phyloP scores from a whole-genome alignment of 2,888 invertebrate species.

The Drosophila atripex region DNA sequence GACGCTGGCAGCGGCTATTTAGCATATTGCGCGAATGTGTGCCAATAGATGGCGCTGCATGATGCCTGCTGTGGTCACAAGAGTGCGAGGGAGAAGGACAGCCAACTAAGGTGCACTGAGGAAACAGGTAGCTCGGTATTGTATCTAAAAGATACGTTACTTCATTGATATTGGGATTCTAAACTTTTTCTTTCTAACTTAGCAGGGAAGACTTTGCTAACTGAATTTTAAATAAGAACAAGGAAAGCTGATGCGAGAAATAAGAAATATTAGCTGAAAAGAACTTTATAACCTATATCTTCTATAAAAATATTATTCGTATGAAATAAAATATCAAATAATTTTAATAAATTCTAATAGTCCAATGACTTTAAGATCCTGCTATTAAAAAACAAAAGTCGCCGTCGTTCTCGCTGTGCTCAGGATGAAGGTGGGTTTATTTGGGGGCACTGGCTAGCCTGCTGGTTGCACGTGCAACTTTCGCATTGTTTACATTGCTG shows the following conservation, averaged over 20 bases:
- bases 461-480: slow-evolving; percentile 71
- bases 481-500: slow-evolving; percentile 69
- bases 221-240: neutral
- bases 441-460: slow-evolving; percentile 25
- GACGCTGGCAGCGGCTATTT: slow-evolving; percentile 58
- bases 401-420: slow-evolving; percentile 12
- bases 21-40: slow-evolving; percentile 74
- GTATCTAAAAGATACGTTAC: slow-evolving; percentile 2
- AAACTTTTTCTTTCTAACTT: neutral
- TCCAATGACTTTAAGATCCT: neutral
- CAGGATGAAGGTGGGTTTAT: neutral
- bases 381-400: neutral
- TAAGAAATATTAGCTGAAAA: no score
- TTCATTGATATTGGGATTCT: neutral
- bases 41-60: slow-evolving; percentile 79
- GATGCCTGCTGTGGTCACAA: slow-evolving; percentile 41
- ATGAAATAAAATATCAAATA: no score
- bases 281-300: no score
- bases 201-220: no score
- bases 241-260: no score
- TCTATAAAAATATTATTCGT: no score
- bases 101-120: slow-evolving; percentile 24
- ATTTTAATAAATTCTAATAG: no score
- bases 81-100: slow-evolving; percentile 30
- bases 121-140: slow-evolving; percentile 7